Evolutionary conservation across 1,140 invertebrate genomes (phyloP), one percentile per base, ranked within the genome.

Genomic region (Lucilia cuprina): DNA sequence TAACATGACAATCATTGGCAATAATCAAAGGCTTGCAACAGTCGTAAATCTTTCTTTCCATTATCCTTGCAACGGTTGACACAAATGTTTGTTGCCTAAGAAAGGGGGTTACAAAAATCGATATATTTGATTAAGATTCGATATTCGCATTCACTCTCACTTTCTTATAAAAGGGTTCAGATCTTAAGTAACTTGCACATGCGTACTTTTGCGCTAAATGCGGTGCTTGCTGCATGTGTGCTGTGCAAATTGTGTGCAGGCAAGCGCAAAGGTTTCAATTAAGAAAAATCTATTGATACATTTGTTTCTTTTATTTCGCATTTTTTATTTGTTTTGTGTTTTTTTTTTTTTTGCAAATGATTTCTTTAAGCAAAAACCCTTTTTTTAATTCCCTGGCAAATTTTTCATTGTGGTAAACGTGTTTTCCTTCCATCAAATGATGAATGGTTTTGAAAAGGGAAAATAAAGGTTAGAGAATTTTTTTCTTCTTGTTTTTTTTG

Each of bases 1-100:
- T 80, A 80, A 80, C 77, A 80, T 80, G 77, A 80, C 77, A 80
- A 80, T 80, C n/a, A 80, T 13, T 80, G 77, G 17, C 47, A 80
- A 50, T 49, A 80, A 49, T 49, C 41, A 80, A 80, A 80, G 47
- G 77, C 77, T 49, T 47, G 75, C 75, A 78, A 35, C 41, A 49
- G 77, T 50, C 41, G 41, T 80, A 50, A 80, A 80, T 80, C 41
- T 80, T 50, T 21, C 8, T 25, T 80, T 47, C 2, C 21, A 12
- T 49, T 49, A 12, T 80, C 9, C n/a, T 19, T 25, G 8, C 50
- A 49, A 50, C 41, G 47, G 21, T 13, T 21, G 47, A 50, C 13
- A 77, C 2, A 41, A 77, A 77, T 77, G 74, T 77, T 30, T 41
- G 41, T n/a, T 77, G 34, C 30, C 14, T 4, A 4, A 9, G 74